These are phyloP conservation scores for Oscheius sp. DNA, from an alignment of 2,888 invertebrate species.

Conservation along the genomic window DNA sequence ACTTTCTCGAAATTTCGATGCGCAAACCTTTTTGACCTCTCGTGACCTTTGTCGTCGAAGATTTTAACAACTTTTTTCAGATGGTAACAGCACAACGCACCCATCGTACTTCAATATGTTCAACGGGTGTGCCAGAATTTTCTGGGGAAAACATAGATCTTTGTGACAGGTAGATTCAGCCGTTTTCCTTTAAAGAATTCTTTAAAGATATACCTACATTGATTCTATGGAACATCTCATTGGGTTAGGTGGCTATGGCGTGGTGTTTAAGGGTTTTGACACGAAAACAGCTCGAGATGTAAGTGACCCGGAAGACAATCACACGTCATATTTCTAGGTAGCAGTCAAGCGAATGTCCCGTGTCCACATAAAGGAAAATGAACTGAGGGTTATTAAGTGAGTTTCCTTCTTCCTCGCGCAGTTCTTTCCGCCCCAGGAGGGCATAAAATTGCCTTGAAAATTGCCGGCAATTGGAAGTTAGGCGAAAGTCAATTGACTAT, in stretches of 20 bases:
- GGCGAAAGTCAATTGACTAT: background rate
- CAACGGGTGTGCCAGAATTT: slow-evolving; percentile 25
- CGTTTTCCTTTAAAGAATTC: background rate
- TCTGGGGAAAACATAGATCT: slow-evolving; percentile 20
- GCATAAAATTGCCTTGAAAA: too few species aligned
- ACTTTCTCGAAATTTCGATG: slow-evolving; percentile 3
- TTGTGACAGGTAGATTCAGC: slow-evolving; percentile 4
- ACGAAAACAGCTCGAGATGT: slow-evolving; percentile 30
- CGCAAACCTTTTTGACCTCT: slow-evolving; percentile 6
- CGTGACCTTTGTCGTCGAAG: background rate
- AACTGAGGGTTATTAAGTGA: slow-evolving; percentile 65
- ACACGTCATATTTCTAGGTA: slow-evolving; percentile 51
- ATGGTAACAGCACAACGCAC: slow-evolving; percentile 20
- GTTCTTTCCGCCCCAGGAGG: background rate
- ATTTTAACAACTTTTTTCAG: slow-evolving; percentile 1
- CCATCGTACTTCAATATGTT: slow-evolving; percentile 24
- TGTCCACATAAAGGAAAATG: slow-evolving; percentile 66
- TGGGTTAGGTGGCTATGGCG: slow-evolving; percentile 69
- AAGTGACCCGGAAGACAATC: slow-evolving; percentile 1
- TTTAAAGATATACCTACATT: slow-evolving; percentile 54
- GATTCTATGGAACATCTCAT: slow-evolving; percentile 62
- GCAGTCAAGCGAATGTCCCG: slow-evolving; percentile 68
- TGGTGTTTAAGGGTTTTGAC: slow-evolving; percentile 62
- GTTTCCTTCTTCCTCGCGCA: slow-evolving; percentile 19
- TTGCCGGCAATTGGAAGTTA: too few species aligned